Evolutionary conservation across 2,113 vertebrate genomes (phyloP).

Genomic region (Halcyon malimbica): DNA sequence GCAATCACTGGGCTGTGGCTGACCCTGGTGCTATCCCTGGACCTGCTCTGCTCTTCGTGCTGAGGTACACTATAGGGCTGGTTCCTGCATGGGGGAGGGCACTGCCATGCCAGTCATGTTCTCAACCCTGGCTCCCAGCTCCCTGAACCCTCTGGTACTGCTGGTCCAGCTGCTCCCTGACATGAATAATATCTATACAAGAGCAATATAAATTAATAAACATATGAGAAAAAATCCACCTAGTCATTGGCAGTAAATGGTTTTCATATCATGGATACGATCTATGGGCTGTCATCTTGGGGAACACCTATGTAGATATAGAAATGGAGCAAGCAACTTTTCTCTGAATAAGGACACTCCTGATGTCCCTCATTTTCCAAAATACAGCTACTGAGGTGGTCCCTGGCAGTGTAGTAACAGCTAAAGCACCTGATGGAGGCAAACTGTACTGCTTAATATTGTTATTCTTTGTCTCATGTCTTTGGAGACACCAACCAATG

Average conservation of each 20-base stretch:
- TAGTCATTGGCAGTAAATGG: not conserved
- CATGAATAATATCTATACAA: not conserved
- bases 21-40: not conserved
- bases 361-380: not conserved
- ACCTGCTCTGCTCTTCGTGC: not conserved
- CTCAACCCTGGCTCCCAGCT: not conserved
- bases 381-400: not conserved
- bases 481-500: constrained; percentile 56
- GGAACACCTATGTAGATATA: not conserved
- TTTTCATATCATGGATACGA: not conserved
- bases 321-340: not conserved
- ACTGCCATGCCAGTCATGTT: not conserved
- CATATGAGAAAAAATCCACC: not conserved
- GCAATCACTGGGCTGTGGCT: not conserved
- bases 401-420: not conserved
- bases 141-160: not conserved
- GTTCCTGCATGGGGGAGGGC: not conserved
- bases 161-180: not conserved
- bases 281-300: not conserved
- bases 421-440: constrained; percentile 12
- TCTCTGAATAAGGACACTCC: not conserved
- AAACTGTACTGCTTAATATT: constrained; percentile 9
- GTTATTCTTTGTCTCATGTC: constrained; percentile 20
- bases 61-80: not conserved
- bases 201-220: not conserved